Conservation (phyloP, 2,888 invertebrate species). For the Macrophya alboannulata region DNA sequence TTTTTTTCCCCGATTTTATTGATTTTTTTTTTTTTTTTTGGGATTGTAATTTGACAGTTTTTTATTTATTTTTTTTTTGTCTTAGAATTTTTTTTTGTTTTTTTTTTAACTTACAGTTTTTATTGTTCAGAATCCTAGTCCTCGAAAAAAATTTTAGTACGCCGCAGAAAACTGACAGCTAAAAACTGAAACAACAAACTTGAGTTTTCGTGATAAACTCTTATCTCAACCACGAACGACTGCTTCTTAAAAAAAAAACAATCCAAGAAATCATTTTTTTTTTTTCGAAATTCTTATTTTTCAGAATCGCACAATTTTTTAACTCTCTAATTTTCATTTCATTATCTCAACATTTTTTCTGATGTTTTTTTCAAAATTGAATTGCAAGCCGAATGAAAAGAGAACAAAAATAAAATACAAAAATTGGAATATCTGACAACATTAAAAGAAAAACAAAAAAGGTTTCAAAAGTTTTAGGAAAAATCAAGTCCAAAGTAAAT, state of each 20-base stretch:
- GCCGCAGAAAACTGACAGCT: not conserved
- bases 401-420: not conserved
- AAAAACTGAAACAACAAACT: not conserved
- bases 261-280: not conserved
- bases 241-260: too few relatives aligned
- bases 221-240: not conserved
- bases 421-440: not conserved
- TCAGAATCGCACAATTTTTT: not conserved
- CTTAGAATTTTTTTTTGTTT: too few relatives aligned
- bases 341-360: too few relatives aligned
- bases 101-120: too few relatives aligned
- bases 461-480: too few relatives aligned
- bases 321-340: not conserved
- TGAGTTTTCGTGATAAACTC: constrained; percentile 20
- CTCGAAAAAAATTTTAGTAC: not conserved
- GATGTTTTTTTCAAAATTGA: too few relatives aligned
- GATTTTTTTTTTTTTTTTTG: too few relatives aligned
- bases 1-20: too few relatives aligned
- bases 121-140: too few relatives aligned
- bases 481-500: not conserved
- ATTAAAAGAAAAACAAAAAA: too few relatives aligned
- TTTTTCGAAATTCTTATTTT: not conserved
- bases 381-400: not conserved
- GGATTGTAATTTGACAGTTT: too few relatives aligned
- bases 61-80: too few relatives aligned